phyloP scores from a whole-genome alignment of 2,888 invertebrate species.

The Pasiphila rectangulata region DNA sequence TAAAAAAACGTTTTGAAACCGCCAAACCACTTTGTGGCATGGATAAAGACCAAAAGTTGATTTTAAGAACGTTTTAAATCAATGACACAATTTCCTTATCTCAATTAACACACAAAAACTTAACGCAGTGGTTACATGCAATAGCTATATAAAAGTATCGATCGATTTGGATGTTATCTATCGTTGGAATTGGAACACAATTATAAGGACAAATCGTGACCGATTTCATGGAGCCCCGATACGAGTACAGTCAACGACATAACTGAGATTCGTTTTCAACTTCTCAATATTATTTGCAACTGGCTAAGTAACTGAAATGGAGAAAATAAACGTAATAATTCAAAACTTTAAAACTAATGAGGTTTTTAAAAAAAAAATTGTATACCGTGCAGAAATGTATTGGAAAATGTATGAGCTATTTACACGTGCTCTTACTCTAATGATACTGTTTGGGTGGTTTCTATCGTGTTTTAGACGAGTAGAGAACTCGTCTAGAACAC shows the following conservation, averaged over 20 bases:
- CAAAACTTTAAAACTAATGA: too few species aligned
- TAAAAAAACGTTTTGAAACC: not conserved
- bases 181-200: constrained; percentile 50
- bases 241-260: constrained; percentile 28
- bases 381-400: too few species aligned
- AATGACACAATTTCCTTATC: constrained; percentile 22
- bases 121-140: constrained; percentile 20
- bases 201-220: constrained; percentile 59
- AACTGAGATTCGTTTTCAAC: too few species aligned
- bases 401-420: too few species aligned
- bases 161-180: constrained; percentile 34
- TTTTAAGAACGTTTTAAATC: constrained; percentile 1
- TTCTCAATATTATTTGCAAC: too few species aligned
- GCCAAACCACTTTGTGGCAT: not conserved
- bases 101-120: constrained; percentile 22
- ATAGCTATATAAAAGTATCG: constrained; percentile 18
- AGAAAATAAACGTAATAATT: too few species aligned
- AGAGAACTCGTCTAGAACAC: too few species aligned
- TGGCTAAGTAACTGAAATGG: too few species aligned
- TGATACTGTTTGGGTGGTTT: too few species aligned
- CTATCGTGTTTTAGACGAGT: too few species aligned
- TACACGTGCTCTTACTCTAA: too few species aligned
- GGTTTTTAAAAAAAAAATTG: too few species aligned
- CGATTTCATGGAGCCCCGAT: constrained; percentile 42
- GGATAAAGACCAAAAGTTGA: not conserved